Evolutionary conservation across 2,113 vertebrate species (phyloP), one percentile per base, ranked within the genome.

Genomic region (Zeus faber): DNA sequence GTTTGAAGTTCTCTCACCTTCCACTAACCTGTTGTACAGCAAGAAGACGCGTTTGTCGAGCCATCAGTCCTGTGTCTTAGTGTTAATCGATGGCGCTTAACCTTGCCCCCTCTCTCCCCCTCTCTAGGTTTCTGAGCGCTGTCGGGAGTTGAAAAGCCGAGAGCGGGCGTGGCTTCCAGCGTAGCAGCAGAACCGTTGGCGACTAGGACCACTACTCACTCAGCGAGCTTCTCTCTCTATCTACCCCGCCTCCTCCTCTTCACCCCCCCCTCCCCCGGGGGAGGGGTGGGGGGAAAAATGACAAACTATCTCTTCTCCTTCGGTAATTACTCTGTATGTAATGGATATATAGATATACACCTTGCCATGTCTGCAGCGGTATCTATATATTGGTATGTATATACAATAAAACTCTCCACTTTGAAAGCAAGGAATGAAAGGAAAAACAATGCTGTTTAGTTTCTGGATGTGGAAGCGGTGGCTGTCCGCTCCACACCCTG

Each of bases 111-210:
- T 66, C 35, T 54, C 27, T 77, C 81, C 87, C 66, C 85, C 5
- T 64, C 72, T 71, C 58, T 86, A 93, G 91, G 91, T 90, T 97
- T 97, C 89, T 97, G 90, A 94, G 87, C 78, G 70, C 84, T 20
- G 41, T 44, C 41, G 21, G 18, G 17, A 21, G 41, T 44, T 16
- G 39, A 87, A 89, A 81, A 37, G 33, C 13, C 7, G 33, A n/a
- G 33, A 11, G 5, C n/a, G n/a, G n/a, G 33, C 13, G 33, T 11
- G 33, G 31, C 13, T n/a, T 37, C 33, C 33, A 37, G 18, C 72
- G 87, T 92, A 93, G 91, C 91, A 92, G 90, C 91, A 91, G 89
- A 59, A 72, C 59, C 17, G 67, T 77, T 77, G 75, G 71, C 51
- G 54, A 77, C 75, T 79, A 81, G 77, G 77, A 81, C 67, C 64